phyloP scores from a whole-genome alignment of 92 coral and sea anemone species.

The Porites evermanni region DNA sequence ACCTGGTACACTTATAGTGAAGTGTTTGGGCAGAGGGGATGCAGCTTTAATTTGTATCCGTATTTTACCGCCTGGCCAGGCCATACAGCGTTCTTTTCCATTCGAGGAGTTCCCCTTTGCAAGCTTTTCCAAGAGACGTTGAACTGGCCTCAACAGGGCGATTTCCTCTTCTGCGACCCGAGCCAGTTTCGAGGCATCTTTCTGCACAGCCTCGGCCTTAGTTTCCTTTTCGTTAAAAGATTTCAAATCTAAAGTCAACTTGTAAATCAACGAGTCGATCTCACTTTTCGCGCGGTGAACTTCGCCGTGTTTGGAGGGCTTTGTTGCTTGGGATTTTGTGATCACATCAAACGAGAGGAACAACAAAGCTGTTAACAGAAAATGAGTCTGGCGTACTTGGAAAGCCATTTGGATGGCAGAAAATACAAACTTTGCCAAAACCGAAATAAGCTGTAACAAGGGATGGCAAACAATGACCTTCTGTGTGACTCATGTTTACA shows the following conservation, averaged over 20 bases:
- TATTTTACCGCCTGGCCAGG: neutral
- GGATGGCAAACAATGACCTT: neutral
- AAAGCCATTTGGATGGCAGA: neutral
- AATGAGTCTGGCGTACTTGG: neutral
- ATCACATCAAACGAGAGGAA: neutral
- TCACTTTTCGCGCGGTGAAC: constrained; percentile 44
- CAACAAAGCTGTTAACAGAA: neutral
- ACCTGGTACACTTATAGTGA: constrained; percentile 47
- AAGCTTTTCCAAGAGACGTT: constrained; percentile 39
- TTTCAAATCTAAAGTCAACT: constrained; percentile 39
- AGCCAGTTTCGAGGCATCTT: constrained; percentile 11
- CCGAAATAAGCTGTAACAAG: neutral
- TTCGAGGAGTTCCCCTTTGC: neutral
- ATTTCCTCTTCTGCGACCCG: constrained; percentile 30
- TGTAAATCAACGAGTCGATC: constrained; percentile 44
- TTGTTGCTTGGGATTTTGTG: neutral
- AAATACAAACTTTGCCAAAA: too few relatives aligned
- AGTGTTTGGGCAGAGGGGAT: constrained; percentile 32
- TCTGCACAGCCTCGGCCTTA: neutral
- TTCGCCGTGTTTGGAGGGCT: constrained; percentile 22
- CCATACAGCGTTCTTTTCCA: neutral
- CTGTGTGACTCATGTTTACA: neutral
- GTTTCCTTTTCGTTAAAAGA: constrained; percentile 12
- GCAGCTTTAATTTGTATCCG: constrained; percentile 20
- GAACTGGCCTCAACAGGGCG: constrained; percentile 26